A percentile compares a stretch with the other conserved stretches of the same genome.
Evolutionary conservation across 2,113 vertebrate genomes (phyloP).

Genomic region (Ornithorhynchus anatinus): DNA sequence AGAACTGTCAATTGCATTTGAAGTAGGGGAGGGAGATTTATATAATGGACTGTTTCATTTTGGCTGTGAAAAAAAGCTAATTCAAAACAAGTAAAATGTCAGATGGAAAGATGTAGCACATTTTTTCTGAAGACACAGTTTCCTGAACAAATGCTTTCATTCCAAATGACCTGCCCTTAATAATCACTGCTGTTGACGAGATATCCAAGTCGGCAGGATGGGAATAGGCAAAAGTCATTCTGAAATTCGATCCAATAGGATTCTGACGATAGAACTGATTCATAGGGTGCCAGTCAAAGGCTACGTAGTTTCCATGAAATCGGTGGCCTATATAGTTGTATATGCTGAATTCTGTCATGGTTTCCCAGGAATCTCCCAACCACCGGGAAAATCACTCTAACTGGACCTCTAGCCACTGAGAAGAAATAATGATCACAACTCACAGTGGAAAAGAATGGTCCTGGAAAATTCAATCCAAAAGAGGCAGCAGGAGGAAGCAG

Average conservation of each 20-base stretch:
- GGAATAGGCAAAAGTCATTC: slow-evolving; percentile 76
- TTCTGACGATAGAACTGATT: slow-evolving; percentile 73
- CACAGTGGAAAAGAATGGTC: slow-evolving; percentile 75
- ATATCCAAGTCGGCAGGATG: slow-evolving; percentile 67
- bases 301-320: slow-evolving; percentile 73
- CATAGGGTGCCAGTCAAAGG: slow-evolving; percentile 70
- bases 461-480: slow-evolving; percentile 69
- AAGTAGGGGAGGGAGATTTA: slow-evolving; percentile 64
- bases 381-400: slow-evolving; percentile 70
- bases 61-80: slow-evolving; percentile 50
- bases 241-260: slow-evolving; percentile 74
- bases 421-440: slow-evolving; percentile 76
- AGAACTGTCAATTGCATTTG: slow-evolving; percentile 58
- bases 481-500: slow-evolving; percentile 59
- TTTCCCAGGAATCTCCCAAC: slow-evolving; percentile 73
- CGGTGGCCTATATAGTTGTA: slow-evolving; percentile 70
- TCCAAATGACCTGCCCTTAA: slow-evolving; percentile 67
- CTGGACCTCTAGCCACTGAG: slow-evolving; percentile 69
- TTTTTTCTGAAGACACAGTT: slow-evolving; percentile 72
- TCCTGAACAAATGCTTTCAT: slow-evolving; percentile 74
- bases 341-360: slow-evolving; percentile 75
- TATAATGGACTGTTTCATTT: slow-evolving; percentile 64
- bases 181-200: slow-evolving; percentile 70
- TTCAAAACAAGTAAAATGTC: slow-evolving; percentile 74
- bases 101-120: slow-evolving; percentile 67